These are phyloP conservation scores for Melieria crassipennis DNA, from an alignment of 2,888 invertebrate genomes.

Conservation along the genomic window DNA sequence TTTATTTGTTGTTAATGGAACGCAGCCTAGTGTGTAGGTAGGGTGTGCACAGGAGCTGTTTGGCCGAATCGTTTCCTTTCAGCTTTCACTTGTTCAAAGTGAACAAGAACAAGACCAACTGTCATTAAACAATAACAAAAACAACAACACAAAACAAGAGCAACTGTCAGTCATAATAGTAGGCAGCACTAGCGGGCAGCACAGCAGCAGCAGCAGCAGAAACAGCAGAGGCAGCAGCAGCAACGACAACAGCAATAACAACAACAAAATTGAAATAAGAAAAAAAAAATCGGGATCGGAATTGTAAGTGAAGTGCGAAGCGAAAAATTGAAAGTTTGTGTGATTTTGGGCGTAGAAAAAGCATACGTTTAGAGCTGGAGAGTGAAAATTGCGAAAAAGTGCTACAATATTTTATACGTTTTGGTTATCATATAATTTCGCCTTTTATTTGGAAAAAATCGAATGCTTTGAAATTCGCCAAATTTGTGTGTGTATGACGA, in stretches of 20 bases:
- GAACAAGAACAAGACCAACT: slow-evolving; percentile 27
- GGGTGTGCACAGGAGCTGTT: not conserved
- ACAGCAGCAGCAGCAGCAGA: slow-evolving; percentile 3
- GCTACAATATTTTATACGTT: not conserved
- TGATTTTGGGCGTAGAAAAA: slow-evolving; percentile 1
- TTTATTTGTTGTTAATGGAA: not conserved
- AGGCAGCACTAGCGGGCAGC: slow-evolving; percentile 7
- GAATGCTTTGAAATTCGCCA: not conserved
- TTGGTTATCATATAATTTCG: no score
- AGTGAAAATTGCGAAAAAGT: slow-evolving; percentile 11
- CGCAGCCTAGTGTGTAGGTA: not conserved
- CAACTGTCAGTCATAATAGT: slow-evolving; percentile 14
- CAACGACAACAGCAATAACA: not conserved
- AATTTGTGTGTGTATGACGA: slow-evolving; percentile 2
- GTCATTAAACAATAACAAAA: slow-evolving; percentile 20
- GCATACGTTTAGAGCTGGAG: not conserved
- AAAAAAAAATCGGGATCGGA: not conserved
- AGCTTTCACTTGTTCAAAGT: slow-evolving; percentile 28
- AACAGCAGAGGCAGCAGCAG: not conserved
- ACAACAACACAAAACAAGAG: slow-evolving; percentile 27
- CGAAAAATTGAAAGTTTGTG: not conserved
- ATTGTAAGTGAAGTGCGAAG: not conserved
- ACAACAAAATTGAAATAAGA: not conserved
- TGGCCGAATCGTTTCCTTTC: slow-evolving; percentile 18
- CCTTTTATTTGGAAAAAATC: not conserved